Base-by-base conservation (phyloP, 2,888 invertebrate species). In the Pammene aurita region DNA sequence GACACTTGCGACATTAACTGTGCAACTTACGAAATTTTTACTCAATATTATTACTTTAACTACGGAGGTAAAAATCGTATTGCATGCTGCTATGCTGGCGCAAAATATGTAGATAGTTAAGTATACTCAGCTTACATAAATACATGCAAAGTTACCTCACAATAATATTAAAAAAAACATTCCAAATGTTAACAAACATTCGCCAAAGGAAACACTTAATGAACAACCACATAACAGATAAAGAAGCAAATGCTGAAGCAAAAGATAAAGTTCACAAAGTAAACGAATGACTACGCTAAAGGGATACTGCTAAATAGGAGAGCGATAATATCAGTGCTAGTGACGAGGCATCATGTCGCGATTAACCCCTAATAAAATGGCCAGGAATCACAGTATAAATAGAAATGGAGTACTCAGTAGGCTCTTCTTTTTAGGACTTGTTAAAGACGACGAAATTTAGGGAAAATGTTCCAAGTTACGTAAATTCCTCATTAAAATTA, bases 341-440 rank as follows among this genome's bases (percentile, higher is more conserved):
- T 85, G 85, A 84, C 82, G 81, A 81, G 80, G 80, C 84, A 86
- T 86, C 87, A 85, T 82, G 80, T 74, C 72, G 77, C 79, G 89
- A 90, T 90, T 89, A 89, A 86, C 78, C 85, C 78, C 81, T 80
- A 87, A 89, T 89, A 90, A 89, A 88, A 87, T 83, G 80, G 81
- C 82, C 79, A 83, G 86, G 83, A 79, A 84, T 84, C 83, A 79
- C 78, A 50, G 50, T 48, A 50, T 13, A 50, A 38, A 14, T 13
- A 18, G 48, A 7, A 16, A 38, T 38, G 5, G n/a, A 50, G 48
- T 50, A 41, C n/a, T 13, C 62, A 52, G 48, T 50, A 61, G 16
- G 26, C 7, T n/a, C 16, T 16, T n/a, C 13, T 44, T 58, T 13
- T 44, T 26, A 34, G 46, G 26, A 26, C 13, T 44, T 34, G 26